These are phyloP conservation scores for Trogon surrucura DNA, from an alignment of 2,113 vertebrate genomes.

Conservation along the genomic window DNA sequence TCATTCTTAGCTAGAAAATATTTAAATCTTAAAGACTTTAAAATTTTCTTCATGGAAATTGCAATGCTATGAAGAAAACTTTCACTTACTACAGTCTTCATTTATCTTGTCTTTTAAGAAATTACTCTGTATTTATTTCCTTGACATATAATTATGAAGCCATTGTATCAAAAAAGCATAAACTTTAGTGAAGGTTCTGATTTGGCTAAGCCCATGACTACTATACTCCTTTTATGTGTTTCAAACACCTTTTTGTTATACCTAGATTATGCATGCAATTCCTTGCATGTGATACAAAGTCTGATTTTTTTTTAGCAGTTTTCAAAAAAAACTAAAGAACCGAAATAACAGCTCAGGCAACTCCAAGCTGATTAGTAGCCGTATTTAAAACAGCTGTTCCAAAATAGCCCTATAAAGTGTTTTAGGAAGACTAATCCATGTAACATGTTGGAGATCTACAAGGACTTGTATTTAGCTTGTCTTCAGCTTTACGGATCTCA, in stretches of 20 bases:
- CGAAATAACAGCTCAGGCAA: not conserved
- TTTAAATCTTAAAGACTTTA: not conserved
- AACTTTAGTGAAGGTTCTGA: not conserved
- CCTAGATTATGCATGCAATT: not conserved
- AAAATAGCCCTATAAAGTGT: not conserved
- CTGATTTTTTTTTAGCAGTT: not conserved
- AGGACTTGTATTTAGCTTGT: not conserved
- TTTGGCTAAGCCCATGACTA: not conserved
- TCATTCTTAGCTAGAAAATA: not conserved
- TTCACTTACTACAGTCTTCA: not conserved
- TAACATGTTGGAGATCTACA: not conserved
- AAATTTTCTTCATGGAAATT: not conserved
- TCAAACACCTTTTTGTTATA: not conserved
- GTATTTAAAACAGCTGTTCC: not conserved
- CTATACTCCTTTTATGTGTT: not conserved
- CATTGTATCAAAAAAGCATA: not conserved
- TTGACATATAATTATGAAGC: not conserved
- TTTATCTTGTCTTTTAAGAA: not conserved
- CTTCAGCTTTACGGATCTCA: not conserved
- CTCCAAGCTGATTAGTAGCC: not conserved
- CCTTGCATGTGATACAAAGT: not conserved
- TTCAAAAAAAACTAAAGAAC: not conserved
- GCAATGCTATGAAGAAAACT: not conserved
- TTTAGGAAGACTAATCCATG: constrained; percentile 8
- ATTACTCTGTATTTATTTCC: not conserved